These are phyloP conservation scores for Diachasmimorpha longicaudata DNA, from an alignment of 1,140 invertebrate genomes.

Conservation along the genomic window DNA sequence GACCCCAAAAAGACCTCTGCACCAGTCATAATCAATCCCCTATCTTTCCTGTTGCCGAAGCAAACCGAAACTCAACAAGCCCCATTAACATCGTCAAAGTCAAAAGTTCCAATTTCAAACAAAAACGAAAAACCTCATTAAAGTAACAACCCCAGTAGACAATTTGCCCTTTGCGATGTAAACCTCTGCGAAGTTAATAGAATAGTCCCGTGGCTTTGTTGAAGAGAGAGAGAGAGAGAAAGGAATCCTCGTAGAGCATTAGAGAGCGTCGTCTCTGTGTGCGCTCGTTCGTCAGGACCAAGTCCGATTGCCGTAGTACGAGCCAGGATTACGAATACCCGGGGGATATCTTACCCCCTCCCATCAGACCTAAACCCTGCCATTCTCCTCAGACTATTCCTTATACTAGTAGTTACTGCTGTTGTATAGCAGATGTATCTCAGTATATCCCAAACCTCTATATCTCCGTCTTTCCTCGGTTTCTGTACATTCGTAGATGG, in stretches of 20 bases:
- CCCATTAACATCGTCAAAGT: background rate
- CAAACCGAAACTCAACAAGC: background rate
- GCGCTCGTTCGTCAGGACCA: conserved; percentile 3
- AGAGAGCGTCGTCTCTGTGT: background rate
- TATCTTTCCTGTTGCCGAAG: no score
- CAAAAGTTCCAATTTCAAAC: background rate
- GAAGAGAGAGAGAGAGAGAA: background rate
- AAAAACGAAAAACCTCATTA: background rate
- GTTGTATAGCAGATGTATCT: background rate
- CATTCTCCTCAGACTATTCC: background rate
- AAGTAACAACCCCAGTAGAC: background rate
- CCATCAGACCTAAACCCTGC: background rate
- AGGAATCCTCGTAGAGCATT: background rate
- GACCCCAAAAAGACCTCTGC: no score
- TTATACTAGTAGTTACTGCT: background rate
- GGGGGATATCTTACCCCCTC: background rate
- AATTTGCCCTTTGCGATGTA: background rate
- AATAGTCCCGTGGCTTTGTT: background rate
- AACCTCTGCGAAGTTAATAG: background rate
- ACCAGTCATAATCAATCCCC: no score
- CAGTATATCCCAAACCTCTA: background rate
- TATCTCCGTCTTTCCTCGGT: background rate
- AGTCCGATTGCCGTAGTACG: conserved; percentile 5
- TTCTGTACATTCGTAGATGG: background rate
- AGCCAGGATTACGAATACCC: conserved; percentile 1